Conservation (phyloP, 2,797 vertebrate genomes). For the Todus mexicanus region DNA sequence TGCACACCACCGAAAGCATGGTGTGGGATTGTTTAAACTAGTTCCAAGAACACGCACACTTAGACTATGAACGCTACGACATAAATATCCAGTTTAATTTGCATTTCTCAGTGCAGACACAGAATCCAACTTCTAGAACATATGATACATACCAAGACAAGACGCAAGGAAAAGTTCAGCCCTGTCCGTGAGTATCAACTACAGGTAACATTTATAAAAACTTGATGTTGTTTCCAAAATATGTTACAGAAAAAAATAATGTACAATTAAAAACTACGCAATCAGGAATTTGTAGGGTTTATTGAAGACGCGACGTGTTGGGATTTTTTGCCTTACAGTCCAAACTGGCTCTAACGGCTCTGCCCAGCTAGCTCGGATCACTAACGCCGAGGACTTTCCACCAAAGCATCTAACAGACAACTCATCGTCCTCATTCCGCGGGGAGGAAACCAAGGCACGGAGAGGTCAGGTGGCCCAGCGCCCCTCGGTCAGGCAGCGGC, state of each 20-base stretch:
- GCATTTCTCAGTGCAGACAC: slow-evolving; percentile 77
- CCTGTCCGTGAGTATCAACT: slow-evolving; percentile 50
- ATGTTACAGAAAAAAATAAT: slow-evolving; percentile 14
- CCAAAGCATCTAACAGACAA: background rate
- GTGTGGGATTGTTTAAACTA: slow-evolving; percentile 61
- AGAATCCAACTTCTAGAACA: slow-evolving; percentile 62
- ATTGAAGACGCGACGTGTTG: slow-evolving; percentile 3
- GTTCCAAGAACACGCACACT: slow-evolving; percentile 66
- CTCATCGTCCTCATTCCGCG: background rate
- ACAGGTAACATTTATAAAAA: slow-evolving; percentile 57
- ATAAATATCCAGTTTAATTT: slow-evolving; percentile 78
- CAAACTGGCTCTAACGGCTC: background rate
- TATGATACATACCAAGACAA: slow-evolving; percentile 46
- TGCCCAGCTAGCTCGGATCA: background rate
- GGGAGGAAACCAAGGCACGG: background rate
- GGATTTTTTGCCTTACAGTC: background rate
- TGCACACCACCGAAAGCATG: slow-evolving; percentile 67
- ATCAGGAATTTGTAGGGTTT: slow-evolving; percentile 41
- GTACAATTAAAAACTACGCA: slow-evolving; percentile 33
- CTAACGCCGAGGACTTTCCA: background rate
- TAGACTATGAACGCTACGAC: slow-evolving; percentile 62
- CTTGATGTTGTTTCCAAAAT: slow-evolving; percentile 29
- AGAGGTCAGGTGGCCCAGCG: background rate
- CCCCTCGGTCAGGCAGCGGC: background rate
- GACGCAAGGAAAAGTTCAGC: slow-evolving; percentile 48